These are phyloP conservation scores for Taurulus bubalis DNA, from an alignment of 2,113 vertebrate genomes.

Conservation along the genomic window DNA sequence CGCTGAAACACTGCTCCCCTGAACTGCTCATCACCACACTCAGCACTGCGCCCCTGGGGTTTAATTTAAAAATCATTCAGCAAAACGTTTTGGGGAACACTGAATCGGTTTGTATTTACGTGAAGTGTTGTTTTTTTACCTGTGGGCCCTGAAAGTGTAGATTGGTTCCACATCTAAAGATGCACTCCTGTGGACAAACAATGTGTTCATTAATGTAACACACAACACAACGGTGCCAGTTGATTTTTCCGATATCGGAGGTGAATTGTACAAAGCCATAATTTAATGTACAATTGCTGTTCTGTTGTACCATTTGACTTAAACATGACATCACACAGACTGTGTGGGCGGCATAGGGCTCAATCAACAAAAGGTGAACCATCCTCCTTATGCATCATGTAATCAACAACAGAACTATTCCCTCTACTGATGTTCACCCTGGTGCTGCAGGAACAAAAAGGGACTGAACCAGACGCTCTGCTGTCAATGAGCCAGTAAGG, in stretches of 20 bases:
- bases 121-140: conserved; percentile 85
- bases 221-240: background rate
- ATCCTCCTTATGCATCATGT: background rate
- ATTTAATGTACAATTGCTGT: background rate
- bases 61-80: background rate
- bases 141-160: conserved; percentile 98
- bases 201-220: background rate
- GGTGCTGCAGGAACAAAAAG: background rate
- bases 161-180: conserved; percentile 98
- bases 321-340: background rate
- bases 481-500: background rate
- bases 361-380: conserved; percentile 15
- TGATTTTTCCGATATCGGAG: background rate
- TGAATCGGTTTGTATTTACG: background rate
- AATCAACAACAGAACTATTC: conserved; percentile 15
- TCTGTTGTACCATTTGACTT: background rate
- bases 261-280: background rate
- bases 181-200: conserved; percentile 87
- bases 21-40: conserved; percentile 97
- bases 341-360: conserved; percentile 23
- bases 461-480: background rate
- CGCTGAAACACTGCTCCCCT: conserved; percentile 98
- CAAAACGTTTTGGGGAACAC: background rate
- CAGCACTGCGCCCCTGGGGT: conserved; percentile 92
- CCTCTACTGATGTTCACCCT: conserved; percentile 6